Evolutionary conservation across 1,140 invertebrate species (phyloP).

Genomic region (Sminthurides bifidus): DNA sequence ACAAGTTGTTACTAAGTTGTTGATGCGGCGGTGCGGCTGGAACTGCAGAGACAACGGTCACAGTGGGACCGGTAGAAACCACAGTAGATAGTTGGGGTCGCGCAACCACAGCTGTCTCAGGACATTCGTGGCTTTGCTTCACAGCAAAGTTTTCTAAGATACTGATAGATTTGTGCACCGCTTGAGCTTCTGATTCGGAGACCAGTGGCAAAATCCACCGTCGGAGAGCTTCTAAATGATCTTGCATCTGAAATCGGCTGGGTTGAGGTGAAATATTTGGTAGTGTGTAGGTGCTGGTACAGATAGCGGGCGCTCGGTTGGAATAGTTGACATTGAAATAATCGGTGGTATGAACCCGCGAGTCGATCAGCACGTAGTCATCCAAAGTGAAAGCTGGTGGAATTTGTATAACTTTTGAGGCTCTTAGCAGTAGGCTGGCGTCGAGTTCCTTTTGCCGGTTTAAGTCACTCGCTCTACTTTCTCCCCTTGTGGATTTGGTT

Average conservation of each 20-base stretch:
- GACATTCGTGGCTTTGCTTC: too few relatives aligned
- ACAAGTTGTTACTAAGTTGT: too few relatives aligned
- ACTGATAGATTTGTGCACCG: constrained; percentile 3
- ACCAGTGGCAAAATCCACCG: constrained; percentile 7
- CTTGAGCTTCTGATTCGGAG: background rate
- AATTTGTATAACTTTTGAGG: background rate
- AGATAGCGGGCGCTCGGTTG: background rate
- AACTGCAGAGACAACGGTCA: background rate
- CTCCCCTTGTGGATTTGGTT: background rate
- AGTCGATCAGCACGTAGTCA: background rate
- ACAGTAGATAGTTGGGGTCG: too few relatives aligned
- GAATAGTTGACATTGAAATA: background rate
- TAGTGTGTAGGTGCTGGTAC: background rate
- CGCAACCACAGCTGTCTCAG: too few relatives aligned
- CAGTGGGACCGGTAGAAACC: too few relatives aligned
- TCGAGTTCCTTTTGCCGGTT: background rate
- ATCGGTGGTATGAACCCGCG: background rate
- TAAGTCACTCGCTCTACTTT: background rate
- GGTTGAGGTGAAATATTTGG: background rate
- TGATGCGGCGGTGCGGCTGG: too few relatives aligned
- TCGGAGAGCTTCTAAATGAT: constrained; percentile 2
- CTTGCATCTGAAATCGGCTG: background rate
- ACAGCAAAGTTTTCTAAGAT: constrained; percentile 13
- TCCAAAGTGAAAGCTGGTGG: background rate
- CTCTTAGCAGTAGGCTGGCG: background rate